phyloP scores from a whole-genome alignment of 2,113 vertebrate species.

The Ginglymostoma cirratum region DNA sequence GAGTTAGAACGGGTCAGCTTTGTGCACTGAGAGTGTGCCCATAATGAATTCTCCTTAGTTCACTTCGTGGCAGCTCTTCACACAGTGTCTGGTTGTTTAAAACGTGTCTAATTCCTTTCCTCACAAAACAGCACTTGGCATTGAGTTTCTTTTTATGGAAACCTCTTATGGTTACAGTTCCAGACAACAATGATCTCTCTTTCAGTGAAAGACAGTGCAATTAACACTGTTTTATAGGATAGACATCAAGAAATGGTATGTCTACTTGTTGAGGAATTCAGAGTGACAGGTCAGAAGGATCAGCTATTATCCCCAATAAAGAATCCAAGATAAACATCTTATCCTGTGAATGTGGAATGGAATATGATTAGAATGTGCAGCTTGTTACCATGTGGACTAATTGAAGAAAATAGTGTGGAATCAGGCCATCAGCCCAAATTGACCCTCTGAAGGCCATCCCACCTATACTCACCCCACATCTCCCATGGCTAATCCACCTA shows the following conservation, averaged over 20 bases:
- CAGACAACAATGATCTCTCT: not conserved
- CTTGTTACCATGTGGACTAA: not conserved
- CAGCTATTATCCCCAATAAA: not conserved
- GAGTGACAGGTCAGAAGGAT: not conserved
- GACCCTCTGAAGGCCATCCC: too few relatives aligned
- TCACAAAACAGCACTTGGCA: not conserved
- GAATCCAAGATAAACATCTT: not conserved
- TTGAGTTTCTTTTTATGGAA: not conserved
- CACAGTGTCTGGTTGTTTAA: not conserved
- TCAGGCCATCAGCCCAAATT: too few relatives aligned
- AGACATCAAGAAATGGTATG: not conserved
- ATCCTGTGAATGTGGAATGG: not conserved
- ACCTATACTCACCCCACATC: too few relatives aligned
- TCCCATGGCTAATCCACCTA: too few relatives aligned
- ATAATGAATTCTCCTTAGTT: not conserved
- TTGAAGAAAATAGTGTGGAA: too few relatives aligned
- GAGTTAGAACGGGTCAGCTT: too few relatives aligned
- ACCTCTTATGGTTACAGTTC: not conserved
- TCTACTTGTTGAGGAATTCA: not conserved
- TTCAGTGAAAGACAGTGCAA: not conserved
- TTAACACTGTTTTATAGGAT: not conserved
- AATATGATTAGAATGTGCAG: not conserved
- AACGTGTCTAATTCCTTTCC: not conserved
- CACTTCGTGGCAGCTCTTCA: not conserved
- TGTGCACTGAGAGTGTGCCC: not conserved